Conservation (phyloP, 2,888 invertebrate genomes). For the Liposcelis brunnea region DNA sequence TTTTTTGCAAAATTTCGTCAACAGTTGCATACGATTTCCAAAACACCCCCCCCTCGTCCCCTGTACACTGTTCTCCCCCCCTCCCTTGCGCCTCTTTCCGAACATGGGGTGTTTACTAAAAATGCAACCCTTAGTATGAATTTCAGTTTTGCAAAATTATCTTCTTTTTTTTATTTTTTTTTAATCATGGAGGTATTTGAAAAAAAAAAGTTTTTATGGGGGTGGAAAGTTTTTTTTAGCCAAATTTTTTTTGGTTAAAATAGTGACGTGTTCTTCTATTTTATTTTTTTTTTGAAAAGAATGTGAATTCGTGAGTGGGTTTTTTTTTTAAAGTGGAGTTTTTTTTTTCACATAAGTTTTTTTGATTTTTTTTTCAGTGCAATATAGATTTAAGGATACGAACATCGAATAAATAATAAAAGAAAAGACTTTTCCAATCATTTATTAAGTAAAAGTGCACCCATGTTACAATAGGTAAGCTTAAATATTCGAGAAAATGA, state of each 20-base stretch:
- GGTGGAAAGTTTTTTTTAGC: neutral
- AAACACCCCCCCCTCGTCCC: neutral
- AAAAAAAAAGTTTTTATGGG: neutral
- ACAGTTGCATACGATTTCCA: conserved; percentile 2
- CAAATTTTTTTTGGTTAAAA: conserved; percentile 1
- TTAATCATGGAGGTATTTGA: conserved; percentile 8
- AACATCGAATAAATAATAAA: no score
- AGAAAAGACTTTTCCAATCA: no score
- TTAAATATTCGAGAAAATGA: no score
- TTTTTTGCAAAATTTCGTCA: conserved; percentile 2
- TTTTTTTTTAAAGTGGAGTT: no score
- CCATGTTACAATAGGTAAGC: no score
- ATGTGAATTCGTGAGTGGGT: no score
- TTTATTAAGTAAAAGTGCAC: no score
- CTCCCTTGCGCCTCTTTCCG: no score
- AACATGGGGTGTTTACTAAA: conserved; percentile 7
- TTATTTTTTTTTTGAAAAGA: no score
- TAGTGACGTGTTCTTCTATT: no score
- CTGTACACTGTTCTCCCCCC: no score
- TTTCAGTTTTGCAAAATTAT: conserved; percentile 6
- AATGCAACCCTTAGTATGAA: conserved; percentile 8
- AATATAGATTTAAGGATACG: conserved; percentile 5
- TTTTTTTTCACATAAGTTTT: neutral
- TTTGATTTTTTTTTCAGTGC: conserved; percentile 3
- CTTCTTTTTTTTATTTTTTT: conserved; percentile 8